These are phyloP conservation scores for Sialis fuliginosa DNA, from an alignment of 2,888 invertebrate species.

Conservation along the genomic window DNA sequence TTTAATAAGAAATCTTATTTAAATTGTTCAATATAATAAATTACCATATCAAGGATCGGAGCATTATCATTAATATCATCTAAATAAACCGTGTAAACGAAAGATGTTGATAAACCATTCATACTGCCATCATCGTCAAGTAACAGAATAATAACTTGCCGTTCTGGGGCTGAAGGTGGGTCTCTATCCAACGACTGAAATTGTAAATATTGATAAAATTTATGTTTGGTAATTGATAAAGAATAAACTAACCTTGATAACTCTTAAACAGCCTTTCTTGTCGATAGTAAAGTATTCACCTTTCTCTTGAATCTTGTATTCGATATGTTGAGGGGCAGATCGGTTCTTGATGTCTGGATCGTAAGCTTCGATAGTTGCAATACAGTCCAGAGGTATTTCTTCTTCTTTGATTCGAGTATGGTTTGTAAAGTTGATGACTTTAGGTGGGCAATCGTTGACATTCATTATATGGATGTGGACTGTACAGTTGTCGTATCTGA, in stretches of 20 bases:
- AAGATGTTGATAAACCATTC: constrained; percentile 42
- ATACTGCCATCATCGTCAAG: constrained; percentile 55
- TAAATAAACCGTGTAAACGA: constrained; percentile 45
- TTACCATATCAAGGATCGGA: constrained; percentile 63
- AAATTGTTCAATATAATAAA: constrained; percentile 15
- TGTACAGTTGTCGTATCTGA: constrained; percentile 62
- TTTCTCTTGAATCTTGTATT: constrained; percentile 53
- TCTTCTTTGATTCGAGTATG: constrained; percentile 64
- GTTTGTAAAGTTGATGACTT: constrained; percentile 52
- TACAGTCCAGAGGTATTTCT: constrained; percentile 45
- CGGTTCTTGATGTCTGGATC: constrained; percentile 74
- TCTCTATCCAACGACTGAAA: constrained; percentile 68
- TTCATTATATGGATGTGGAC: constrained; percentile 76
- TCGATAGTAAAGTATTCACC: constrained; percentile 53
- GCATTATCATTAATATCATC: constrained; percentile 90
- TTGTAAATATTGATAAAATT: constrained; percentile 8
- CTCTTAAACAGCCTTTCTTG: constrained; percentile 52
- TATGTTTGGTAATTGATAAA: no score
- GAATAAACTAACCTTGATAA: constrained; percentile 31
- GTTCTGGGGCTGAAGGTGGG: constrained; percentile 59
- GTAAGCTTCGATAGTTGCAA: constrained; percentile 55
- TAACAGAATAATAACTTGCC: constrained; percentile 59
- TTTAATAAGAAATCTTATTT: background rate
- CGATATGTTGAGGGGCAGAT: constrained; percentile 56
- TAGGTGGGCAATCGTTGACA: constrained; percentile 84